Evolutionary conservation across 2,113 vertebrate species (phyloP).

Genomic region (Lepus americanus): DNA sequence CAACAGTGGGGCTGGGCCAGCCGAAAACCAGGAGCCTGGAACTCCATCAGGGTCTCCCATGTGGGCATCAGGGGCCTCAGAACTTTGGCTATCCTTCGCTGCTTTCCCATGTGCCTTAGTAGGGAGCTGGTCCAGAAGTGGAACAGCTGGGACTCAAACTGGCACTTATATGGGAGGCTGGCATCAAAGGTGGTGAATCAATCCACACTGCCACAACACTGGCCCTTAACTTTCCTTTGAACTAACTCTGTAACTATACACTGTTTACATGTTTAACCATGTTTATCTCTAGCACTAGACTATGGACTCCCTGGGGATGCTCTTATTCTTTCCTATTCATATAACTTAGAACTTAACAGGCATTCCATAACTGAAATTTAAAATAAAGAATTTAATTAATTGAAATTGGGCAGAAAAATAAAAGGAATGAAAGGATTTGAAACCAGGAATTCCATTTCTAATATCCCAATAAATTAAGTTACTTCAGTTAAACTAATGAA

Average conservation of each 20-base stretch:
- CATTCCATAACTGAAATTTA: background rate
- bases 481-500: background rate
- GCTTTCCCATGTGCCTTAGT: too few species aligned
- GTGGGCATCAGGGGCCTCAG: too few species aligned
- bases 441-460: background rate
- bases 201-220: too few species aligned
- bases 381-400: conserved; percentile 17
- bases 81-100: too few species aligned
- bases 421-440: background rate
- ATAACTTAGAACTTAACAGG: background rate
- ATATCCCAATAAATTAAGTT: background rate
- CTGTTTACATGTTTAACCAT: background rate
- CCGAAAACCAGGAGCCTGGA: too few species aligned
- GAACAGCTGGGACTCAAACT: too few species aligned
- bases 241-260: background rate
- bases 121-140: too few species aligned
- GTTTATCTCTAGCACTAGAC: background rate
- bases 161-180: too few species aligned
- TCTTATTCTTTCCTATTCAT: background rate
- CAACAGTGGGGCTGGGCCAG: too few species aligned
- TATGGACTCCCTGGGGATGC: background rate
- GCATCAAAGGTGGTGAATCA: too few species aligned
- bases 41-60: too few species aligned
- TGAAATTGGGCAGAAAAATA: conserved; percentile 18
- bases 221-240: background rate